Evolutionary conservation across 2,113 vertebrate species (phyloP).

Genomic region (Gymnobelideus leadbeateri): DNA sequence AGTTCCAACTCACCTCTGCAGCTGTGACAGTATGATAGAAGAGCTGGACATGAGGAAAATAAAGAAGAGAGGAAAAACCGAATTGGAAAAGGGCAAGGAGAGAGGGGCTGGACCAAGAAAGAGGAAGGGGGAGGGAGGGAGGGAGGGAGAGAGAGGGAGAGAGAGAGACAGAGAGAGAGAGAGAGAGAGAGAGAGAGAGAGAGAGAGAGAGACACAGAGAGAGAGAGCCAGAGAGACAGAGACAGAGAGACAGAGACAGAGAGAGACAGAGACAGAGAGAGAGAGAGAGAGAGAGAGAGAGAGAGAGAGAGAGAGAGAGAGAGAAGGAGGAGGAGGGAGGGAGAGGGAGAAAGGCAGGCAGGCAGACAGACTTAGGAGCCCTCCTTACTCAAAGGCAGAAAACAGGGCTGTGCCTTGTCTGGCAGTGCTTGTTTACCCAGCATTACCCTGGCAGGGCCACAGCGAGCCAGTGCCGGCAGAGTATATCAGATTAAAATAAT

Average conservation of each 20-base stretch:
- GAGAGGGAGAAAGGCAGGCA: background rate
- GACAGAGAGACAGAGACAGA: too few species aligned
- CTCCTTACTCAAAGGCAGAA: constrained; percentile 52
- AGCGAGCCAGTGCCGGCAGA: constrained; percentile 6
- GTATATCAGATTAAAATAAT: constrained; percentile 59
- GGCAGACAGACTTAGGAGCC: background rate
- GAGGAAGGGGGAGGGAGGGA: too few species aligned
- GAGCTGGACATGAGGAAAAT: background rate
- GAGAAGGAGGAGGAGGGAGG: background rate
- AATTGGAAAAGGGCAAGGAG: background rate
- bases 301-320: too few species aligned
- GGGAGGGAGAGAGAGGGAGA: too few species aligned
- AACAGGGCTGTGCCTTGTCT: constrained; percentile 12
- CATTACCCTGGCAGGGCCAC: constrained; percentile 29
- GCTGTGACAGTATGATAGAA: background rate
- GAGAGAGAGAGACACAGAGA: background rate
- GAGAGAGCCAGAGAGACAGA: too few species aligned
- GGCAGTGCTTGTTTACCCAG: background rate
- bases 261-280: background rate
- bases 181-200: background rate
- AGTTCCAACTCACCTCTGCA: background rate
- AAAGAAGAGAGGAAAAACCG: background rate
- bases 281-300: background rate
- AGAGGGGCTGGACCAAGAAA: too few species aligned
- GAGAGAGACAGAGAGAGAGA: background rate